Percentiles rank a stretch among this genome's conserved stretches.
Conservation (phyloP, 1,140 invertebrate genomes). For the Drosophila sechellia region DNA sequence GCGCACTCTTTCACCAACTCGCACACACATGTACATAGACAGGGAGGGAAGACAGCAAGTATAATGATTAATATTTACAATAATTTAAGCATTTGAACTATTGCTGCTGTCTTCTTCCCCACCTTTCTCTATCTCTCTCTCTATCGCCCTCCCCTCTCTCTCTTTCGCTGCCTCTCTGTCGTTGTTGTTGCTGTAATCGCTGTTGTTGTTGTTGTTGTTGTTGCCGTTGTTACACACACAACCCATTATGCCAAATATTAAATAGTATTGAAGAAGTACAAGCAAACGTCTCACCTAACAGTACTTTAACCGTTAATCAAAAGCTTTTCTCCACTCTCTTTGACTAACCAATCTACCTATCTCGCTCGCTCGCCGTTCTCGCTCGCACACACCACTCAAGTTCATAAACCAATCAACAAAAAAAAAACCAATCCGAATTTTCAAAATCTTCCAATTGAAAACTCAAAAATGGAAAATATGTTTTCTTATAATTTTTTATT, state of each 20-base stretch:
- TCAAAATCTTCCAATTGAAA: slow-evolving; percentile 28
- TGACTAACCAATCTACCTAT: slow-evolving; percentile 27
- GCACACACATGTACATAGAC: not conserved
- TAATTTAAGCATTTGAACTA: slow-evolving; percentile 5
- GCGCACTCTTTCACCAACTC: not conserved
- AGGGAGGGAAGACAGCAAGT: slow-evolving; percentile 7
- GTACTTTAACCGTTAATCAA: slow-evolving; percentile 23
- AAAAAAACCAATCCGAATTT: slow-evolving; percentile 22
- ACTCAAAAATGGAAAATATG: slow-evolving; percentile 40
- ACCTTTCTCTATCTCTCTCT: slow-evolving; percentile 20
- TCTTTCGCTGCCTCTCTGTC: slow-evolving; percentile 43
- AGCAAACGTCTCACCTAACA: slow-evolving; percentile 27
- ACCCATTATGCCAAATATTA: slow-evolving; percentile 32
- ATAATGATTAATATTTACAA: slow-evolving; percentile 7
- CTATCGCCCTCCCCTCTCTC: slow-evolving; percentile 1
- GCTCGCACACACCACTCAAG: slow-evolving; percentile 45
- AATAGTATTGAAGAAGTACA: slow-evolving; percentile 15
- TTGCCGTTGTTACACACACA: slow-evolving; percentile 40
- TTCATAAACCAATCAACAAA: slow-evolving; percentile 25
- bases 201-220: slow-evolving; percentile 43
- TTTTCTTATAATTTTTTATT: slow-evolving; percentile 78
- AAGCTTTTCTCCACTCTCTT: slow-evolving; percentile 26
- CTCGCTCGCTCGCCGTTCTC: slow-evolving; percentile 38
- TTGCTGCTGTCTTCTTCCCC: slow-evolving; percentile 7
- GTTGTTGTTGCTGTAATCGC: slow-evolving; percentile 56